Conservation (phyloP, 1,140 invertebrate genomes). For the Bombus impatiens region DNA sequence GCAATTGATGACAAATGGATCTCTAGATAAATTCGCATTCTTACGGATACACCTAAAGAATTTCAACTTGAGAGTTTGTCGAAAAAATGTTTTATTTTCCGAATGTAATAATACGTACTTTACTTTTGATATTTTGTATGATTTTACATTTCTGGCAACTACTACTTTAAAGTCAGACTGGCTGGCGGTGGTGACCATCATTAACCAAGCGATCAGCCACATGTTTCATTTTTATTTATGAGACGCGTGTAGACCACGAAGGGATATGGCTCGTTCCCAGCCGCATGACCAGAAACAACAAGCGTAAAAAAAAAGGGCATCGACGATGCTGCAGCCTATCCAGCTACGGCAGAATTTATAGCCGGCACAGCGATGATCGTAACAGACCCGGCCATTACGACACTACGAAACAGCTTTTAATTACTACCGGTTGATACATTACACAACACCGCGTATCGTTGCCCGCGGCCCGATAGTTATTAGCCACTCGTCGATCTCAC, state of each 20-base stretch:
- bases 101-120: too few species aligned
- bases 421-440: slow-evolving; percentile 68
- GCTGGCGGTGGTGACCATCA: slow-evolving; percentile 47
- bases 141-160: neutral
- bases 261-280: slow-evolving; percentile 23
- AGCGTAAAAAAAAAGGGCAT: neutral
- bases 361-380: slow-evolving; percentile 58
- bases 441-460: slow-evolving; percentile 42
- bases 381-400: slow-evolving; percentile 60
- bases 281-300: neutral
- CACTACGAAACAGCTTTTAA: slow-evolving; percentile 65
- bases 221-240: slow-evolving; percentile 60
- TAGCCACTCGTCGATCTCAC: slow-evolving; percentile 57
- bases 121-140: too few species aligned
- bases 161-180: slow-evolving; percentile 41
- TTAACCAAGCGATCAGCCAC: slow-evolving; percentile 53
- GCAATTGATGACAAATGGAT: too few species aligned
- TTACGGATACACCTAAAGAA: too few species aligned
- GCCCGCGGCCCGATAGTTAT: slow-evolving; percentile 54
- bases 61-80: too few species aligned
- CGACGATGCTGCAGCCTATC: slow-evolving; percentile 24
- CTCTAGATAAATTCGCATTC: too few species aligned
- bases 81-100: too few species aligned
- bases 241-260: slow-evolving; percentile 10
- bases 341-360: slow-evolving; percentile 59